Conservation (phyloP, 2,888 invertebrate genomes). For the Lasioglossum pauxillum region DNA sequence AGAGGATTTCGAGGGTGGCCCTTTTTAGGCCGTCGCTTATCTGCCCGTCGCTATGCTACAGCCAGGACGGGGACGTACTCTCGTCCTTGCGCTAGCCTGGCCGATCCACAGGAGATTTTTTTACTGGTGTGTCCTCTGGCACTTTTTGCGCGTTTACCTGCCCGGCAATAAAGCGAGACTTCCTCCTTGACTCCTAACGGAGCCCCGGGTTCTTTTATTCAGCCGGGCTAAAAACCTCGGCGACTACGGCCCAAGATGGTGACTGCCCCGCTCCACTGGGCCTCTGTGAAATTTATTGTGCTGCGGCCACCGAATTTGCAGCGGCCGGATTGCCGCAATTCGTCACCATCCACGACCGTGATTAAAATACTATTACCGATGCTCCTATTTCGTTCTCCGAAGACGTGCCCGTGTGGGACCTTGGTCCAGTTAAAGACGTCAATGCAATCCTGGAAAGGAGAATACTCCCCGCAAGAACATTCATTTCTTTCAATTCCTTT, state of each 20-base stretch:
- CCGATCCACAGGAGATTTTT: constrained; percentile 42
- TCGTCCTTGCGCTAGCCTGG: constrained; percentile 53
- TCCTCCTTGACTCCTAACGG: constrained; percentile 44
- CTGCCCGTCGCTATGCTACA: constrained; percentile 57
- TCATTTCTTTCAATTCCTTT: no score
- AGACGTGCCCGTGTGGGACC: not conserved
- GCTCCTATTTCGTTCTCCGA: not conserved
- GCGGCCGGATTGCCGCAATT: not conserved
- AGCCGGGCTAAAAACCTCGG: constrained; percentile 12
- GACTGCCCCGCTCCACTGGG: not conserved
- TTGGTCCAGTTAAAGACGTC: no score
- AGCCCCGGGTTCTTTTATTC: constrained; percentile 24
- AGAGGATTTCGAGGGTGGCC: constrained; percentile 52
- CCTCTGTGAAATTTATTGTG: constrained; percentile 16
- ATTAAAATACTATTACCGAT: not conserved
- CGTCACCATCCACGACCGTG: not conserved
- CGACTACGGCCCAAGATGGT: not conserved
- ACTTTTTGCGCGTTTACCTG: constrained; percentile 60
- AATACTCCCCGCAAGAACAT: no score
- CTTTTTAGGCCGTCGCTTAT: constrained; percentile 67
- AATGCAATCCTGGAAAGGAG: no score
- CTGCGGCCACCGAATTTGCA: no score
- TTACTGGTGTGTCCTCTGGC: constrained; percentile 23
- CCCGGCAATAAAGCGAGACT: constrained; percentile 50
- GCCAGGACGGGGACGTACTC: constrained; percentile 37